Evolutionary conservation across 2,113 vertebrate genomes (phyloP), one percentile per base, ranked within the genome.

Genomic region (Emberiza fucata): DNA sequence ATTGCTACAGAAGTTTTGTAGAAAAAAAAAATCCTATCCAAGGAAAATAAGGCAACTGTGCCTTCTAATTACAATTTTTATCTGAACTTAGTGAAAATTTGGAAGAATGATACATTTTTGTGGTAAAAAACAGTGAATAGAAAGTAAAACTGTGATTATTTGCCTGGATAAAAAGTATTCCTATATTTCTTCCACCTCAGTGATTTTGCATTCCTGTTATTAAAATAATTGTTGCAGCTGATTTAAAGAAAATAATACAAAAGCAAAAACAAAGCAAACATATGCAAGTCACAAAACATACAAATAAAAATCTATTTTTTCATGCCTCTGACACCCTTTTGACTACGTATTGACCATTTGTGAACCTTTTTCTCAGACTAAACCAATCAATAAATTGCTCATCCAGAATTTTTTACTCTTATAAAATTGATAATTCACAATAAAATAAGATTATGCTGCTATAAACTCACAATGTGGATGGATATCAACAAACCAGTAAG

Each of bases 341-440:
- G 95, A 95, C 93, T 88, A 39, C 14, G 57, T 97, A 98, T 97
- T 97, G 98, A 98, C 96, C 81, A 96, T 87, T 92, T 95, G 76
- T 95, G 88, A 96, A 93, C 94, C 97, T 85, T 97, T 95, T 96
- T 94, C 96, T 96, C 90, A 31, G 51, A 94, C 54, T 92, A 92
- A 95, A 73, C 42, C 70, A 84, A 98, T 98, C 98, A 97, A 98
- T 98, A 97, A 93, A 39, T 95, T 96, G 83, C 88, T 97, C 84
- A 20, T 68, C 86, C 81, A 77, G 94, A 97, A 54, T 97, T 95
- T 94, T 97, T 93, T 93, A 90, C 86, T 92, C 75, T 57, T 75
- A 90, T 14, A 86, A 96, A 96, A 83, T 54, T 79, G 35, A 37
- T 93, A 90, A 84, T 83, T 88, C 64, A 90, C 39, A 88, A 61